phyloP scores from a whole-genome alignment of 2,888 invertebrate genomes.

The Zeuzera pyrina region DNA sequence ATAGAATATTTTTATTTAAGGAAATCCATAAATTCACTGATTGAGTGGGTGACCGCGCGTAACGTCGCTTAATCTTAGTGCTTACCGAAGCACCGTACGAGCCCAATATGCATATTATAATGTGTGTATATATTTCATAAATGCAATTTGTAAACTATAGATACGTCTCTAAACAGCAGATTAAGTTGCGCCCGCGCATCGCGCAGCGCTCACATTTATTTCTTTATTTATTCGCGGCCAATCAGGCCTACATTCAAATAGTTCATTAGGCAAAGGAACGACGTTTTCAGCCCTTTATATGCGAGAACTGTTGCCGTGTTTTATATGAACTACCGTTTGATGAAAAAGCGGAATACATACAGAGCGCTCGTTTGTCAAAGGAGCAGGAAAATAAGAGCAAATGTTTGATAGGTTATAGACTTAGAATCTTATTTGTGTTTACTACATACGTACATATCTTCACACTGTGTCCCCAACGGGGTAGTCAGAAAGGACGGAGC shows the following conservation, averaged over 20 bases:
- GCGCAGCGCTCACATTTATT: constrained; percentile 45
- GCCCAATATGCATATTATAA: no score
- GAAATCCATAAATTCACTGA: no score
- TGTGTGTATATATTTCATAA: no score
- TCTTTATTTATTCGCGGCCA: constrained; percentile 59
- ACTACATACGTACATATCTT: no score
- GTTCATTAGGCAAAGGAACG: constrained; percentile 54
- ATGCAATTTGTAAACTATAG: constrained; percentile 29
- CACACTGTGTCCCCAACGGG: no score
- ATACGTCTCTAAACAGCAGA: constrained; percentile 43
- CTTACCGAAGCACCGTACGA: no score
- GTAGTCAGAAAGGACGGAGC: no score
- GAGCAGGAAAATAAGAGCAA: background rate
- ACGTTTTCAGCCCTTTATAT: constrained; percentile 54
- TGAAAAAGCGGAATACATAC: constrained; percentile 35
- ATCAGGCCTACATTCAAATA: constrained; percentile 68
- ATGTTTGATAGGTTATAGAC: background rate
- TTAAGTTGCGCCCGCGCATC: constrained; percentile 53
- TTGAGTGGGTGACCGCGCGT: no score
- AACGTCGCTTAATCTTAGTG: no score
- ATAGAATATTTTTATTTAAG: no score
- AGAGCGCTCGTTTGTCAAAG: background rate
- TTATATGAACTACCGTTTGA: constrained; percentile 47
- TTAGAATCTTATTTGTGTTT: background rate
- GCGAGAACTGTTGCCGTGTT: constrained; percentile 43